Evolutionary conservation across 2,113 vertebrate genomes (phyloP).

Genomic region (Podiceps cristatus): DNA sequence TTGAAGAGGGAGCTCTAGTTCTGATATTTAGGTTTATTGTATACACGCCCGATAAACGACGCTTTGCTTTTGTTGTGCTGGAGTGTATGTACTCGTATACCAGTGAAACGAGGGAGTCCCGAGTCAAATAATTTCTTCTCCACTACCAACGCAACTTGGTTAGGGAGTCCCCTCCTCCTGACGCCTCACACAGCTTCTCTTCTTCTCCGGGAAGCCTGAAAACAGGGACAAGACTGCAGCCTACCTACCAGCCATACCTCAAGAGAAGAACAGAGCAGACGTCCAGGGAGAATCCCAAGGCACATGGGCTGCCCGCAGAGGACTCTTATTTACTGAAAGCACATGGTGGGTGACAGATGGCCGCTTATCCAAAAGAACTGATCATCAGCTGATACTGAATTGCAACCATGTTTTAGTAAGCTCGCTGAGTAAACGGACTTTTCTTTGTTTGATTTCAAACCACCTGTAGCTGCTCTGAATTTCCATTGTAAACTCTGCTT

Average conservation of each 20-base stretch:
- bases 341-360: neutral
- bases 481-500: conserved; percentile 8
- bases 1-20: neutral
- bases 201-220: neutral
- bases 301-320: neutral
- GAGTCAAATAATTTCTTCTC: neutral
- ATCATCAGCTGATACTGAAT: conserved; percentile 10
- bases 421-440: neutral
- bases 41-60: neutral
- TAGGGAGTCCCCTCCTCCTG: neutral
- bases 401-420: neutral
- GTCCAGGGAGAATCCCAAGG: neutral
- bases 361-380: neutral
- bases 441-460: conserved; percentile 38
- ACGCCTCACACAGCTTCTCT: neutral
- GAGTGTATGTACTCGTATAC: neutral
- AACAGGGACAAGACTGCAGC: neutral
- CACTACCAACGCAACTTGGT: fast-evolving
- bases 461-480: conserved; percentile 19
- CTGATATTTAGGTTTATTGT: neutral
- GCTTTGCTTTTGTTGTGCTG: neutral
- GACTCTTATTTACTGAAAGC: neutral
- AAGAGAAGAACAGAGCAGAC: neutral
- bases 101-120: neutral
- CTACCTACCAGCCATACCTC: neutral